Percentiles rank a stretch among this genome's conserved stretches.
These are phyloP conservation scores for Hydrotaea diabolus DNA, from an alignment of 2,888 invertebrate genomes.

Conservation along the genomic window DNA sequence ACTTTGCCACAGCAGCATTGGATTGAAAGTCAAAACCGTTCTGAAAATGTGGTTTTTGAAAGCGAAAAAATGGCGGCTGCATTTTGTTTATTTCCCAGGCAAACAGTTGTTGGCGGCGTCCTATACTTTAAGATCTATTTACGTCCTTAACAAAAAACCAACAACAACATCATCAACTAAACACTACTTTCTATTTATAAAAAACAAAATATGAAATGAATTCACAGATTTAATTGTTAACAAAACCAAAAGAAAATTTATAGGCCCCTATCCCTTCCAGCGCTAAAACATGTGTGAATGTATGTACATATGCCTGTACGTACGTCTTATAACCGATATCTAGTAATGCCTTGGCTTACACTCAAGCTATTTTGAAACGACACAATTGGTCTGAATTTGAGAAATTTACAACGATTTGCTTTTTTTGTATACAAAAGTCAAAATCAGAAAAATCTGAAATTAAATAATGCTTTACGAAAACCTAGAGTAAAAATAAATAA, in stretches of 20 bases:
- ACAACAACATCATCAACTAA: neutral
- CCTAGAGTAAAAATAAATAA: slow-evolving; percentile 33
- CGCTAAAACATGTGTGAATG: neutral
- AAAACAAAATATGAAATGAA: neutral
- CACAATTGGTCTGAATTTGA: neutral
- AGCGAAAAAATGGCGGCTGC: neutral
- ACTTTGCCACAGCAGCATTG: neutral
- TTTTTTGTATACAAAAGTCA: neutral
- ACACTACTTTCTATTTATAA: slow-evolving; percentile 20
- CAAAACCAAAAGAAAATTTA: neutral
- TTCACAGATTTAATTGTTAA: neutral
- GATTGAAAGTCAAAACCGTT: neutral
- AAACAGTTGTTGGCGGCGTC: neutral
- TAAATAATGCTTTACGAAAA: slow-evolving; percentile 35
- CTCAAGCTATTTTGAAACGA: neutral
- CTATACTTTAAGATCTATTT: neutral
- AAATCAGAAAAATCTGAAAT: neutral
- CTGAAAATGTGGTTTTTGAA: slow-evolving; percentile 10
- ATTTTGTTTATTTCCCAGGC: slow-evolving; percentile 27
- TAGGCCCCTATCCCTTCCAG: neutral
- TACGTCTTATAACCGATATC: neutral
- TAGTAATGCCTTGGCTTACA: neutral
- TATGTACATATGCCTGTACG: neutral
- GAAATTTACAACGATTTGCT: slow-evolving; percentile 28
- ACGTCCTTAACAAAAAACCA: slow-evolving; percentile 4